Conservation (phyloP, 2,797 vertebrate species). For the Gallinago stenura region DNA sequence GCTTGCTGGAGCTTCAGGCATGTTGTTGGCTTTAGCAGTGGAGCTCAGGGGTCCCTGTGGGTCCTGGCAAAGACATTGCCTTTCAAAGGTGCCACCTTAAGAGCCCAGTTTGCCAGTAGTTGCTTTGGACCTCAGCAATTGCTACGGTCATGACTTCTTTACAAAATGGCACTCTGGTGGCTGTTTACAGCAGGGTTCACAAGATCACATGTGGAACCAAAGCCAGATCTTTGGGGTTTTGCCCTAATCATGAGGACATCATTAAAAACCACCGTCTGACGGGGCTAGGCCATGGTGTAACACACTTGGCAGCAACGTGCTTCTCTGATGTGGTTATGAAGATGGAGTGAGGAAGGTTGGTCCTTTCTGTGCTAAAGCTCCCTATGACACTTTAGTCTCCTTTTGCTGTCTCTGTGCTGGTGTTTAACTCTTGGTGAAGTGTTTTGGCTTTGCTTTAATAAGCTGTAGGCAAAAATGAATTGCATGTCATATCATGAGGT, state of each 20-base stretch:
- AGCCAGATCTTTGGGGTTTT: background rate
- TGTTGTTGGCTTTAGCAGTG: background rate
- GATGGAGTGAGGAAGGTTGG: background rate
- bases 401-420: background rate
- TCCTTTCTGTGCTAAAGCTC: background rate
- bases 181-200: background rate
- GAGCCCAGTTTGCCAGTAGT: background rate
- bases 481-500: background rate
- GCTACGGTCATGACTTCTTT: background rate
- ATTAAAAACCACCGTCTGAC: background rate
- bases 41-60: background rate
- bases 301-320: accelerated
- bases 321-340: background rate
- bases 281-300: background rate
- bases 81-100: background rate
- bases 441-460: background rate
- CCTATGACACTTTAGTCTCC: background rate
- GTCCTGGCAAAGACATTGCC: background rate
- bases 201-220: background rate
- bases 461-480: background rate
- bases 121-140: background rate
- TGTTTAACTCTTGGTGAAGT: background rate
- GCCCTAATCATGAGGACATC: background rate
- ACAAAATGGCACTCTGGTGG: background rate
- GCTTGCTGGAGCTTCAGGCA: background rate